Base-by-base conservation (phyloP, 2,888 invertebrate species). In the Phyllotreta striolata region DNA sequence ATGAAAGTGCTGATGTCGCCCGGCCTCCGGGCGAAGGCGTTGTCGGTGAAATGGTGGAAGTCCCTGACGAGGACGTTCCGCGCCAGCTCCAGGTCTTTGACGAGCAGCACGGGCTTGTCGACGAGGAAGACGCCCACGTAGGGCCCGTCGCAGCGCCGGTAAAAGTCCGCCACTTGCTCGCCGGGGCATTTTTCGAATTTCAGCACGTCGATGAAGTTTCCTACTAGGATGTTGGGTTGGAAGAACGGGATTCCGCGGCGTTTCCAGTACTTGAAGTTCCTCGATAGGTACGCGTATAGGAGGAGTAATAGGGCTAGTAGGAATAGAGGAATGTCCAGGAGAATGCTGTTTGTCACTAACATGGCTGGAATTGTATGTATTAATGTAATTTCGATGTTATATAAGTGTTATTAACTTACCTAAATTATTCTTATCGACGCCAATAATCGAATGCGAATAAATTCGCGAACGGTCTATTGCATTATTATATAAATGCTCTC, bases 101-200 rank as follows among this genome's bases (percentile, higher is more conserved):
- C 61, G 1, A 85, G 67, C 1, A 85, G 63, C 49, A 80, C 80
- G 0, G 85, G 85, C 55, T 80, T 82, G 63, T 82, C 79, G 54
- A 84, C 79, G 34, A 83, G 79, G 69, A 82, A 85, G 56, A 84
- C 80, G 1, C 85, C 85, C n/a, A 84, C 76, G 66, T 76, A 82
- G 6, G 76, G 78, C 47, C 73, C 74, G 38, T 65, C 64, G 1
- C 60, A 67, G 6, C 61, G 46, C 1, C 66, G 55, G 44, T 68
- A 69, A 1, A 72, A 49, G 12, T 66, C 58, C 6, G 55, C 62
- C 12, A 72, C 43, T 34, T 58, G 57, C 51, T 62, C 63, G 1
- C 70, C 70, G 9, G 66, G 58, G 3, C 59, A 60, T 13, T 51
- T 55, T 70, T 74, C 77, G 5, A 77, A 72, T 0, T 75, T 61